Evolutionary conservation across 1,140 invertebrate species (phyloP).

Genomic region (Zophobas atratus): DNA sequence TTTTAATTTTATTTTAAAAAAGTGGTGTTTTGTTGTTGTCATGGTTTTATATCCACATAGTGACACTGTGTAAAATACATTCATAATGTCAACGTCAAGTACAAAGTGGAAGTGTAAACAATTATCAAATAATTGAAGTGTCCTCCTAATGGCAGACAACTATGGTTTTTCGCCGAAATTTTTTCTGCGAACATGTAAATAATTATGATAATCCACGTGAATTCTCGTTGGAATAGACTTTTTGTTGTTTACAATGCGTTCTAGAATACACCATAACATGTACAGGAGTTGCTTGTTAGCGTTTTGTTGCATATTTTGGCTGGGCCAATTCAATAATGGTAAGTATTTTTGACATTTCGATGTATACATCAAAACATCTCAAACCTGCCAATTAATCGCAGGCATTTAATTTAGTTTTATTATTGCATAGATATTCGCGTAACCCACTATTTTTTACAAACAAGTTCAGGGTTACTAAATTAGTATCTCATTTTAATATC

Average conservation of each 20-base stretch:
- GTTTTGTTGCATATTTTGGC: conserved; percentile 56
- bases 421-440: conserved; percentile 13
- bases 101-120: conserved; percentile 47
- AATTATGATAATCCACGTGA: conserved; percentile 54
- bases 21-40: conserved; percentile 20
- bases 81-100: conserved; percentile 42
- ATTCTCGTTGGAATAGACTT: conserved; percentile 49
- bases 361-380: conserved; percentile 6
- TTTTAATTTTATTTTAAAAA: conserved; percentile 47
- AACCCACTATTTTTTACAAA: conserved; percentile 39
- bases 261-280: conserved; percentile 50
- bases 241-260: conserved; percentile 37
- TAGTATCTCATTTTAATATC: conserved; percentile 22
- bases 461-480: conserved; percentile 52
- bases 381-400: background rate
- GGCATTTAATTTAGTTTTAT: conserved; percentile 3
- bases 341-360: conserved; percentile 46
- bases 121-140: conserved; percentile 51
- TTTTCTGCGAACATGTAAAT: conserved; percentile 56
- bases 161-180: conserved; percentile 42
- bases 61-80: conserved; percentile 4
- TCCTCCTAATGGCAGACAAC: conserved; percentile 53
- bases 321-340: conserved; percentile 59
- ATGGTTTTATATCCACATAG: conserved; percentile 5
- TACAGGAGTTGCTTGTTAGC: conserved; percentile 48